A percentile compares a stretch with the other conserved stretches of the same genome.
Evolutionary conservation across 2,888 invertebrate species (phyloP).

Genomic region (Cantharis lateralis): DNA sequence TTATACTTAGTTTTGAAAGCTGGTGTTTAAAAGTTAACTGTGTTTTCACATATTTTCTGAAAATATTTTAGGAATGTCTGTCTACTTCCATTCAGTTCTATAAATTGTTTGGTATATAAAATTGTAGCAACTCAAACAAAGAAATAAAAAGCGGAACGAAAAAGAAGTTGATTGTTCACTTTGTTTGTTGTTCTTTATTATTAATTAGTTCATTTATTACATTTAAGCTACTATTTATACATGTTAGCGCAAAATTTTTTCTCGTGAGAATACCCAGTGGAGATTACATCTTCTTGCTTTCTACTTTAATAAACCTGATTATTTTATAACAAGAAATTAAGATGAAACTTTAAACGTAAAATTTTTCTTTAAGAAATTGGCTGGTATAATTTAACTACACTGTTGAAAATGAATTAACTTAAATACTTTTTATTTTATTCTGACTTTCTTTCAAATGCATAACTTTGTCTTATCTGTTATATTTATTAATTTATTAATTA

Average conservation of each 20-base stretch:
- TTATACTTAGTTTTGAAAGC: background rate
- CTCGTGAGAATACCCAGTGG: background rate
- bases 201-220: constrained; percentile 7
- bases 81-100: background rate
- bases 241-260: background rate
- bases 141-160: background rate
- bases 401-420: too few species aligned
- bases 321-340: background rate
- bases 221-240: background rate
- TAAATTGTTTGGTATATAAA: background rate
- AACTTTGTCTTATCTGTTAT: too few species aligned
- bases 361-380: background rate
- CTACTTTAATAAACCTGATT: background rate
- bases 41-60: background rate
- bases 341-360: background rate
- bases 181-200: constrained; percentile 10
- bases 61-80: background rate
- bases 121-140: background rate
- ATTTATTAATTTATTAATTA: too few species aligned
- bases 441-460: too few species aligned
- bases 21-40: background rate
- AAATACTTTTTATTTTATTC: too few species aligned
- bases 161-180: background rate
- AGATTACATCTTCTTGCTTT: background rate
- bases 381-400: background rate